Percentiles rank a stretch among this genome's conserved stretches.
Conservation (phyloP, 2,797 vertebrate genomes). For the Neosalanx taihuensis region DNA sequence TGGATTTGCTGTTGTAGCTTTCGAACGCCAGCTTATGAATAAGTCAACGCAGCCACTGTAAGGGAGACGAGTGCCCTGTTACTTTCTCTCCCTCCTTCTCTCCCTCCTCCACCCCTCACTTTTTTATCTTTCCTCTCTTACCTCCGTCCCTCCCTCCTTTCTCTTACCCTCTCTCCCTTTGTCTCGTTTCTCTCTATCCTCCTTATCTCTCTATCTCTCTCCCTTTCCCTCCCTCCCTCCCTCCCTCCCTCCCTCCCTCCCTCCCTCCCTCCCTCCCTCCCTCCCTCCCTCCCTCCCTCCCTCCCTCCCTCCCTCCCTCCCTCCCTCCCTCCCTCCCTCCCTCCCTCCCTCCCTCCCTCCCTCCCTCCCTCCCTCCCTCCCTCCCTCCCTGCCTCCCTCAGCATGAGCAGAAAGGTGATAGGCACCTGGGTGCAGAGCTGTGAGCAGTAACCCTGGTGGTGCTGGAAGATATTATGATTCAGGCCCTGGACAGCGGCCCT, state of each 20-base stretch:
- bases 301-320: neutral
- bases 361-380: neutral
- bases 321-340: constrained; percentile 19
- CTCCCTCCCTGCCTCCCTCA: neutral
- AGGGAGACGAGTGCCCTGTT: constrained; percentile 41
- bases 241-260: neutral
- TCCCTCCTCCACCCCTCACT: neutral
- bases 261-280: neutral
- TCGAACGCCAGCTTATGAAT: constrained; percentile 60
- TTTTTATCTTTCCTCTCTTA: neutral
- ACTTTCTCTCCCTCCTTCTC: constrained; percentile 3
- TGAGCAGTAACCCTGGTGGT: neutral
- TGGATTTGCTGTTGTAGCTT: constrained; percentile 10
- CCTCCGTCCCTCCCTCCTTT: neutral
- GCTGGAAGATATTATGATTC: neutral
- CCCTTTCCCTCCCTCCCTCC: neutral
- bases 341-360: neutral
- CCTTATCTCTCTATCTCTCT: neutral
- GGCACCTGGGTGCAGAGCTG: constrained; percentile 1
- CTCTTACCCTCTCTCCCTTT: neutral
- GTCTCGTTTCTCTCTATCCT: neutral
- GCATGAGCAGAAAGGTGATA: constrained; percentile 4
- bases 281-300: neutral
- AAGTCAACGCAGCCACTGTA: constrained; percentile 50
- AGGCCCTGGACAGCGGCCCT: too few species aligned